phyloP scores from a whole-genome alignment of 2,797 vertebrate species.

The Phyllotis vaccarum region DNA sequence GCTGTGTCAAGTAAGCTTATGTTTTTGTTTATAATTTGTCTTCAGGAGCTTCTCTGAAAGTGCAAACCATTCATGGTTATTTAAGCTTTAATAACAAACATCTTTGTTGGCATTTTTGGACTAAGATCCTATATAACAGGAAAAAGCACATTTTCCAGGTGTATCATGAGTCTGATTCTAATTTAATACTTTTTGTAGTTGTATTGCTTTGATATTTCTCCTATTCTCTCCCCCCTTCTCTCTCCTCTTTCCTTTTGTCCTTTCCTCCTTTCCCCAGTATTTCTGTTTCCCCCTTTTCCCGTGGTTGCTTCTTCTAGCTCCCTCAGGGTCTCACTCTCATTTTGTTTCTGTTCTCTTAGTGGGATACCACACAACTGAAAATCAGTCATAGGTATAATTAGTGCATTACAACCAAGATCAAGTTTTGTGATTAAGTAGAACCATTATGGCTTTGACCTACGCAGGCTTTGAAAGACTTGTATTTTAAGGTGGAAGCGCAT shows the following conservation, averaged over 20 bases:
- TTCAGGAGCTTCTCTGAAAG: conserved; percentile 37
- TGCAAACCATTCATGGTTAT: conserved; percentile 18
- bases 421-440: background rate
- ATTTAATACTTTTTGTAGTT: background rate
- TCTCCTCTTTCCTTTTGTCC: background rate
- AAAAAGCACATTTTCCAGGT: background rate
- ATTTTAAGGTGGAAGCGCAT: background rate
- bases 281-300: background rate
- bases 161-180: background rate
- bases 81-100: conserved; percentile 41
- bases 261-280: background rate
- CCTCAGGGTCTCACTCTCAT: background rate
- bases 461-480: background rate
- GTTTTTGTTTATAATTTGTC: conserved; percentile 44
- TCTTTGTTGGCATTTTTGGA: conserved; percentile 13
- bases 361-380: background rate
- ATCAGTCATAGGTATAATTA: background rate
- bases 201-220: background rate
- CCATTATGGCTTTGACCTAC: background rate
- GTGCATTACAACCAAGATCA: background rate
- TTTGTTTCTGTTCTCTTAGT: conserved; percentile 3
- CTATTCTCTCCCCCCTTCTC: background rate
- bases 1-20: background rate
- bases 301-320: background rate
- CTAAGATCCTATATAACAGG: background rate